These are phyloP conservation scores for Bubo blakistoni DNA, from an alignment of 2,113 vertebrate species.

Conservation along the genomic window DNA sequence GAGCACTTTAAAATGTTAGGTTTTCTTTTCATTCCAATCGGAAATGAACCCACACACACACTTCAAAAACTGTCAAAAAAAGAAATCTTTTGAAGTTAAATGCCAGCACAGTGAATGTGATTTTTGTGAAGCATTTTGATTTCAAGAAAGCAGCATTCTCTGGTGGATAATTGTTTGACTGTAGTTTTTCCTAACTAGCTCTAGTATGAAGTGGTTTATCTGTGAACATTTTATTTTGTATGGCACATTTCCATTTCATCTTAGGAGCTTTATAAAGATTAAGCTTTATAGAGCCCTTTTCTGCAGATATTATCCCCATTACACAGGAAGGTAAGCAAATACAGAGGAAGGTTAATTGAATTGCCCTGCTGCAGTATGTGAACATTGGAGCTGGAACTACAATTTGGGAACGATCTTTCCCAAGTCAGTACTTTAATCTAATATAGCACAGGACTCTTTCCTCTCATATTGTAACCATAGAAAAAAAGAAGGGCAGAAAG, in stretches of 20 bases:
- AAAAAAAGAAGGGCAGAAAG: neutral
- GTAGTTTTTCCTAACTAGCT: neutral
- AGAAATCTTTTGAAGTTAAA: neutral
- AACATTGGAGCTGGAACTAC: constrained; percentile 20
- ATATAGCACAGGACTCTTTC: neutral
- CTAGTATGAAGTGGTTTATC: neutral
- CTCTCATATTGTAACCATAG: neutral
- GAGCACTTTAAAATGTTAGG: neutral
- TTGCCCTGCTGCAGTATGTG: constrained; percentile 6
- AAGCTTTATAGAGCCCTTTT: neutral
- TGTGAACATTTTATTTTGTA: neutral
- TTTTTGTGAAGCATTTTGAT: neutral
- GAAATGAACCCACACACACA: neutral
- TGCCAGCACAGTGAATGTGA: neutral
- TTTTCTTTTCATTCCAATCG: neutral
- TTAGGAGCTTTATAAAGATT: neutral
- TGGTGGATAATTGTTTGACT: neutral
- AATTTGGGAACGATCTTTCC: constrained; percentile 20
- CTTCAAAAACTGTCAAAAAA: neutral
- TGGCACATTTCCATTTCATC: neutral
- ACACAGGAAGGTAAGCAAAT: constrained; percentile 42
- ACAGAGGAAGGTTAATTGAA: constrained; percentile 52
- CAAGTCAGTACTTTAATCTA: constrained; percentile 15
- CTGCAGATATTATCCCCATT: constrained; percentile 26
- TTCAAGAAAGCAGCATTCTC: neutral